These are phyloP conservation scores for Anastatus disparis DNA, from an alignment of 1,140 invertebrate genomes.

Conservation along the genomic window DNA sequence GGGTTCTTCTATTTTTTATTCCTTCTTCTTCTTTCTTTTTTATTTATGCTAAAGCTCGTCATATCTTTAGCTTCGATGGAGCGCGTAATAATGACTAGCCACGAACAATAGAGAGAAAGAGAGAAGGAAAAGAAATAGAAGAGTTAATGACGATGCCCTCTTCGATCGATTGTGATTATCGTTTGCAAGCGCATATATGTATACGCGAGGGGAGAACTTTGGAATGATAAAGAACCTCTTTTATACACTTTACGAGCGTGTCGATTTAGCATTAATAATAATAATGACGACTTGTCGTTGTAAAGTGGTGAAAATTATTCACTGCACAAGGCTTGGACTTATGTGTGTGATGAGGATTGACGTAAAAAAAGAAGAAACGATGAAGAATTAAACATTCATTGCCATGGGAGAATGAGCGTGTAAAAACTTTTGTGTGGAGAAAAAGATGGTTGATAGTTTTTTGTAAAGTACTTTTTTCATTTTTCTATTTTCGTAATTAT, in stretches of 20 bases:
- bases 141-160: conserved; percentile 54
- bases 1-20: too few relatives aligned
- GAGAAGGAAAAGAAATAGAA: conserved; percentile 19
- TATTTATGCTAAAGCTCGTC: background rate
- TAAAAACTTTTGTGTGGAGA: background rate
- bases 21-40: too few relatives aligned
- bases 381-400: background rate
- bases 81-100: conserved; percentile 51
- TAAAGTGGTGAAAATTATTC: conserved; percentile 19
- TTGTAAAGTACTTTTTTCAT: too few relatives aligned
- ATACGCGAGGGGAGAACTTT: background rate
- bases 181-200: too few relatives aligned
- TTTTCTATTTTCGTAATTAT: too few relatives aligned
- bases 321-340: background rate
- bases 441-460: too few relatives aligned
- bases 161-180: conserved; percentile 54
- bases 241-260: conserved; percentile 8
- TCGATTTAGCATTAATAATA: conserved; percentile 38
- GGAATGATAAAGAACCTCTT: conserved; percentile 16
- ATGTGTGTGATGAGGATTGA: background rate
- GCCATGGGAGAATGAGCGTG: background rate
- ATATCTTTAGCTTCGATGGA: background rate
- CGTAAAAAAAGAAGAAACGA: background rate
- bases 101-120: conserved; percentile 49
- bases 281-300: conserved; percentile 28